Base-by-base conservation (phyloP, 2,888 invertebrate species). In the Pediacus dermestoides region DNA sequence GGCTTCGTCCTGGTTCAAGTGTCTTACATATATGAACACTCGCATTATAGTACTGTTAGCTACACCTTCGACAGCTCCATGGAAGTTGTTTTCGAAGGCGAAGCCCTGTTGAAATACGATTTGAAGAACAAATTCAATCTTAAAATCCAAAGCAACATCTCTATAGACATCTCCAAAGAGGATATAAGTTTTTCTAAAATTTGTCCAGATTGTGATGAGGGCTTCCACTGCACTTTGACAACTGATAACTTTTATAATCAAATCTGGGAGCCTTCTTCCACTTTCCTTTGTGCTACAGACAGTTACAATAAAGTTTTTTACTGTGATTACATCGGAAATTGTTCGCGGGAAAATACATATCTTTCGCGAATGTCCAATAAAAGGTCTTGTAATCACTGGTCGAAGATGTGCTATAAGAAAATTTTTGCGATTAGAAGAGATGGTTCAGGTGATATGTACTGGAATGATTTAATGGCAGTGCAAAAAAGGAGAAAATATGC, bases 1-100 rank as follows among this genome's bases (percentile, higher is more conserved):
- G 55, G 50, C 11, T 60, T 54, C 39, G 57, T 60, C 2, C 57
- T 48, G 15, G 46, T 60, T 11, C 45, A 44, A 4, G 27, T 58
- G 11, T 31, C 34, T 13, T 58, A 50, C 34, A 35, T 50, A 33
- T 60, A 49, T 36, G 52, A 57, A 23, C 59, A 60, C 41, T 51
- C 57, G 0, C 31, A 55, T 28, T 60, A 60, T 31, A 42, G 44
- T 3, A 51, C 52, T 1, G 52, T 60, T 4, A 21, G 27, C 2
- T 60, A 50, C 30, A 42, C 46, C 14, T 41, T 36, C 22, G 48
- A 51, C 22, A 33, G 44, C 12, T 39, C 38, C 2, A 23, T 50
- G 12, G 36, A 38, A 27, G 27, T 57, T n/a, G 4, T 18, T 7
- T 22, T 57, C 16, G 38, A 46, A 16, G 40, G 51, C 26, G 37